phyloP scores from a whole-genome alignment of 2,113 vertebrate genomes.

The Nothobranchius kuhntae region DNA sequence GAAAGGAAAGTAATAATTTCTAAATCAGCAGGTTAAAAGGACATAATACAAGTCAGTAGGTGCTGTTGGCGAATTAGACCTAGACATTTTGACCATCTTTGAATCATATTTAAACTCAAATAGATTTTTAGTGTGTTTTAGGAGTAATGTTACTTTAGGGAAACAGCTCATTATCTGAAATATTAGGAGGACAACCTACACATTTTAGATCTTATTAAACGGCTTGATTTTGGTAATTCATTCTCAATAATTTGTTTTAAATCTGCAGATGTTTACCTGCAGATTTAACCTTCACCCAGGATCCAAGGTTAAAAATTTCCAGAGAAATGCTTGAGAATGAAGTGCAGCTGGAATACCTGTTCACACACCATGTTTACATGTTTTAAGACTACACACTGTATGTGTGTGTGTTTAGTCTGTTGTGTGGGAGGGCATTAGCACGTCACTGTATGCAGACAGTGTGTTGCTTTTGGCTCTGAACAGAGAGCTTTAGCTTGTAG shows the following conservation, averaged over 20 bases:
- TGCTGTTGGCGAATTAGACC: conserved; percentile 20
- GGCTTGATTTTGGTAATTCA: not conserved
- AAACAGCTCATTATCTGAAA: conserved; percentile 6
- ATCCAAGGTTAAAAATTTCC: not conserved
- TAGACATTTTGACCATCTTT: not conserved
- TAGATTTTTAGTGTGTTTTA: conserved; percentile 10
- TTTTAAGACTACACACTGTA: not conserved
- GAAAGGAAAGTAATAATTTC: conserved; percentile 25
- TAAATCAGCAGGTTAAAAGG: conserved; percentile 33
- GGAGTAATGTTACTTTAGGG: conserved; percentile 14
- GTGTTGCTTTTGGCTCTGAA: conserved; percentile 57
- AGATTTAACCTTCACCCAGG: not conserved
- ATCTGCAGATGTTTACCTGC: not conserved
- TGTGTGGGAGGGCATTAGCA: conserved; percentile 48
- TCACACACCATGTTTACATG: not conserved
- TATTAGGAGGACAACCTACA: not conserved
- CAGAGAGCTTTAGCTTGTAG: conserved; percentile 69
- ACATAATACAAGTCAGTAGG: conserved; percentile 29
- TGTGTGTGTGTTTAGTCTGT: conserved; percentile 10
- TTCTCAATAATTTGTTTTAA: conserved; percentile 1
- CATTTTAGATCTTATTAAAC: not conserved
- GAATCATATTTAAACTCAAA: not conserved
- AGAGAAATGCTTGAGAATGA: not conserved
- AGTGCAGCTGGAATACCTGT: not conserved
- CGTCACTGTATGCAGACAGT: conserved; percentile 7